Evolutionary conservation across 1,140 invertebrate species (phyloP).

Genomic region (Aphidius ervi): DNA sequence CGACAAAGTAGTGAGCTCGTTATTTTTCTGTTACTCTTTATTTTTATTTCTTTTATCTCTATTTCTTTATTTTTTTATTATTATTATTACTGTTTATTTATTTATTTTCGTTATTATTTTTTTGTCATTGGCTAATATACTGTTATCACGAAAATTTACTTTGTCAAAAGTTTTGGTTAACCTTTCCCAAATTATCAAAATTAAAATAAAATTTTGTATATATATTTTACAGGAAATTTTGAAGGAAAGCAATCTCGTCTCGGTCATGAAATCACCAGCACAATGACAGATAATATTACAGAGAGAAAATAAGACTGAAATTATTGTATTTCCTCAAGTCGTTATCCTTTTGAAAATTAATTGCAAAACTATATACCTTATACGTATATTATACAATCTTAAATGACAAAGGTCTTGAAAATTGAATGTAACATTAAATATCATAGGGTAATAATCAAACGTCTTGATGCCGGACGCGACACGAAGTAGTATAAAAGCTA

Average conservation of each 20-base stretch:
- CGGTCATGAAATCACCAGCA: not conserved
- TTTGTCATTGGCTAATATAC: not conserved
- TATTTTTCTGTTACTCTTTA: too few relatives aligned
- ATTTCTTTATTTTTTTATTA: too few relatives aligned
- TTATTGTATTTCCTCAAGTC: slow-evolving; percentile 45
- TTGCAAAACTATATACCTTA: slow-evolving; percentile 28
- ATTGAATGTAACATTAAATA: slow-evolving; percentile 7
- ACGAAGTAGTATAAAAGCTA: slow-evolving; percentile 10
- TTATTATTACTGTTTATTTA: not conserved
- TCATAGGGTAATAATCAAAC: not conserved
- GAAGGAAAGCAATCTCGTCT: not conserved
- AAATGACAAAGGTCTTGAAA: slow-evolving; percentile 41
- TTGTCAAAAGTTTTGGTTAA: too few relatives aligned
- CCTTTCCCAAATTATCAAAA: too few relatives aligned
- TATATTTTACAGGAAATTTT: too few relatives aligned
- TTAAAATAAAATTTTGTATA: too few relatives aligned
- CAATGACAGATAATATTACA: slow-evolving; percentile 7
- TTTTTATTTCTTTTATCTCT: too few relatives aligned
- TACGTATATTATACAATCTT: slow-evolving; percentile 30
- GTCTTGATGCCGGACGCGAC: slow-evolving; percentile 13
- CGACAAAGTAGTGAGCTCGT: not conserved
- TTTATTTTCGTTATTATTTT: too few relatives aligned
- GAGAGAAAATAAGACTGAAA: slow-evolving; percentile 5
- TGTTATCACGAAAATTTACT: not conserved
- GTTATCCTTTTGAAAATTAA: slow-evolving; percentile 45